Conservation (phyloP, 2,113 vertebrate species). For the Aptenodytes patagonicus region DNA sequence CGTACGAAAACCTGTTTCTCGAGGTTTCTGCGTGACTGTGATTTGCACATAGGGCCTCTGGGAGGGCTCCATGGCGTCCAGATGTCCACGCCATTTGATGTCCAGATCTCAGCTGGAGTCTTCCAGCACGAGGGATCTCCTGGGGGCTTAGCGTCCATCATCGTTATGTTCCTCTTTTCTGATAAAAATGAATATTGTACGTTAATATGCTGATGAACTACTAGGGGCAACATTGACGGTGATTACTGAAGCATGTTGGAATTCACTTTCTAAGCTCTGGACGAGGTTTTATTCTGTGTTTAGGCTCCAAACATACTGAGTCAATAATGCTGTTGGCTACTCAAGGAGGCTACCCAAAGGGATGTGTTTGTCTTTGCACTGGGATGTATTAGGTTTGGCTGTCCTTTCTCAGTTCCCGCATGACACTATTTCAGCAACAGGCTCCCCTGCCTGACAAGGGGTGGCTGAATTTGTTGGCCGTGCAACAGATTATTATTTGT, state of each 20-base stretch:
- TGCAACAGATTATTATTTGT: background rate
- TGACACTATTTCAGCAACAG: background rate
- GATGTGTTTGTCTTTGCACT: conserved; percentile 1
- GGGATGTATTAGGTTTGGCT: background rate
- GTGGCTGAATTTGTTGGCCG: background rate
- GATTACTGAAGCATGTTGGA: conserved; percentile 15
- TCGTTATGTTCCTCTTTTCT: background rate
- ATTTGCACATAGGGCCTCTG: conserved; percentile 22
- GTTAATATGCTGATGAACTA: conserved; percentile 5
- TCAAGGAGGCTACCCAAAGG: background rate
- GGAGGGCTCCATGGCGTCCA: background rate
- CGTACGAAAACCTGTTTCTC: background rate
- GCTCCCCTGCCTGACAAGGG: background rate
- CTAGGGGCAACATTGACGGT: background rate
- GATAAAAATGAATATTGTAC: background rate
- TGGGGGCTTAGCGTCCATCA: background rate
- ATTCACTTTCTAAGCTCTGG: conserved; percentile 17
- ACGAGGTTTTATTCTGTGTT: background rate
- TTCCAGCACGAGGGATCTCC: background rate
- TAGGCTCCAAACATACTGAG: background rate
- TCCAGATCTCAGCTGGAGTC: conserved; percentile 16
- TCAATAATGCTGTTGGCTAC: background rate
- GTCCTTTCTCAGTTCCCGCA: background rate
- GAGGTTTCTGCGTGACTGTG: background rate
- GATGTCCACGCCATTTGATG: background rate